Conservation (phyloP, 1,140 invertebrate species). For the Drosophila tropicalis region DNA sequence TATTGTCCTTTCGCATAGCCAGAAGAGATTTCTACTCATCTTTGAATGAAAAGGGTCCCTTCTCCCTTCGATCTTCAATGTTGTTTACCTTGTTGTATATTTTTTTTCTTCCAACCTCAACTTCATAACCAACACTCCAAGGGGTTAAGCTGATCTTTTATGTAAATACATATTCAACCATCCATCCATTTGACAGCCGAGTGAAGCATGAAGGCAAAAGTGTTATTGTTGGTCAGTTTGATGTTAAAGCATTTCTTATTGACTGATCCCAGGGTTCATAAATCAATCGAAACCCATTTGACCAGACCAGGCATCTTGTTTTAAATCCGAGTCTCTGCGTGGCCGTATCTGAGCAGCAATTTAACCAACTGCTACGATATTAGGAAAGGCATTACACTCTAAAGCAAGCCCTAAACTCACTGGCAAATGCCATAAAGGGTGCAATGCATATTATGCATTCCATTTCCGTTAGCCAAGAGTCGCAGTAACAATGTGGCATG, state of each 20-base stretch:
- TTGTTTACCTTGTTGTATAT: not conserved
- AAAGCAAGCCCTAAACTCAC: not conserved
- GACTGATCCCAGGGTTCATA: constrained; percentile 53
- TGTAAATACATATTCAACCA: constrained; percentile 2
- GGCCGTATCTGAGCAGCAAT: too few relatives aligned
- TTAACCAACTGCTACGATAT: too few relatives aligned
- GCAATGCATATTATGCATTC: constrained; percentile 11
- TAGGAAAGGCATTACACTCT: not conserved
- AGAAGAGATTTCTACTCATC: not conserved
- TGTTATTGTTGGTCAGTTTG: constrained; percentile 5
- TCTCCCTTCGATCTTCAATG: not conserved
- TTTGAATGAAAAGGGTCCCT: not conserved
- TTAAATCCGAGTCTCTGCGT: too few relatives aligned
- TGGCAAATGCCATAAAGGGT: not conserved
- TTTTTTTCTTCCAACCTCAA: too few relatives aligned
- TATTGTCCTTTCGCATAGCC: not conserved
- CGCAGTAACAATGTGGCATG: not conserved
- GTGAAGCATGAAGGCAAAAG: constrained; percentile 1
- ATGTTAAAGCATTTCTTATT: constrained; percentile 30
- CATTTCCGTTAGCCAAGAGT: constrained; percentile 2
- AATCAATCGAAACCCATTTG: constrained; percentile 41
- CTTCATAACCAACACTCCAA: not conserved
- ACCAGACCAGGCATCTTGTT: too few relatives aligned
- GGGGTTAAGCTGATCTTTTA: constrained; percentile 1
- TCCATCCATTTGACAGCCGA: not conserved